A percentile compares a stretch with the other conserved stretches of the same genome.
Evolutionary conservation across 2,113 vertebrate genomes (phyloP).

Genomic region (Prionailurus viverrinus): DNA sequence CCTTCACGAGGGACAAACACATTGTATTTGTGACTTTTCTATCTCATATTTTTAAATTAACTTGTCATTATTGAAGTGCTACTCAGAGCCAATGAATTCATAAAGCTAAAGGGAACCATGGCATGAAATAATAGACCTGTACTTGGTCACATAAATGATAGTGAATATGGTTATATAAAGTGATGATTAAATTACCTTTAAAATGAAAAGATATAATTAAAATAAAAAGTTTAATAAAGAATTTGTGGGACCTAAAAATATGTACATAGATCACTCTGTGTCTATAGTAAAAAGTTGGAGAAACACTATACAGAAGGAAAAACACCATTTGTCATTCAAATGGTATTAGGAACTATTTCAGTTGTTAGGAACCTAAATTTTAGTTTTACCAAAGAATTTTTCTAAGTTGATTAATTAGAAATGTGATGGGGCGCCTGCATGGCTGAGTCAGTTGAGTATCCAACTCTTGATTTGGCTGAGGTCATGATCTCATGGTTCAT

Average conservation of each 20-base stretch:
- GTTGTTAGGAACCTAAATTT: background rate
- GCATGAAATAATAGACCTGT: background rate
- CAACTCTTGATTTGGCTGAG: too few species aligned
- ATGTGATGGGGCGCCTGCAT: background rate
- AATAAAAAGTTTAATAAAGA: background rate
- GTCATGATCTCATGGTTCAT: too few species aligned
- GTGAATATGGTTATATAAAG: background rate
- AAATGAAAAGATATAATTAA: background rate
- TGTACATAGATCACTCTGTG: background rate
- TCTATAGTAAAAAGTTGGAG: background rate
- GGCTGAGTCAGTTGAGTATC: too few species aligned
- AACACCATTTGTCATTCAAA: background rate
- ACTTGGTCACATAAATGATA: background rate
- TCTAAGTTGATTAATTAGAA: background rate
- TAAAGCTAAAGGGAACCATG: background rate
- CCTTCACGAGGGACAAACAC: background rate
- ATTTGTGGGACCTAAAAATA: background rate
- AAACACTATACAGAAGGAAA: background rate
- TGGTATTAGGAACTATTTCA: background rate
- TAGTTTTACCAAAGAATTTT: background rate
- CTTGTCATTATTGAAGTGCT: background rate
- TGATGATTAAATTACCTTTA: background rate
- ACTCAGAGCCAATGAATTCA: background rate
- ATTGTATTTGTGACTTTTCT: background rate
- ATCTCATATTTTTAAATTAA: background rate